phyloP scores from a whole-genome alignment of 2,888 invertebrate genomes.

The Horisme vitalbata region DNA sequence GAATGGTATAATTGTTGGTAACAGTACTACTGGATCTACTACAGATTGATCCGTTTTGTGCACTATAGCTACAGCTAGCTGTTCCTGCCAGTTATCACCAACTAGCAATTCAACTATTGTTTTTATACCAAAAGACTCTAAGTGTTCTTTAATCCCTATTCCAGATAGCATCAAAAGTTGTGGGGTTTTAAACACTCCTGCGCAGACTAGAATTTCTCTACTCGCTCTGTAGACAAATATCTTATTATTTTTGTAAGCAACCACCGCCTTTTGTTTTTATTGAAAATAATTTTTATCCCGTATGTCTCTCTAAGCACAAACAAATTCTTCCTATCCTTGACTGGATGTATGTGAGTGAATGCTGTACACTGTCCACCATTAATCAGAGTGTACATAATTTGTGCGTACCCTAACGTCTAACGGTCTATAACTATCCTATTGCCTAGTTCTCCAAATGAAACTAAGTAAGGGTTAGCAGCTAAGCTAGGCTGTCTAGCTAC shows the following conservation, averaged over 20 bases:
- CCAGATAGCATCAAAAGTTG: conserved; percentile 74
- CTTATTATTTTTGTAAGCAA: conserved; percentile 37
- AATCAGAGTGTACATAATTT: conserved; percentile 65
- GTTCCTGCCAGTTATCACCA: conserved; percentile 70
- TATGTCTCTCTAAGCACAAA: conserved; percentile 63
- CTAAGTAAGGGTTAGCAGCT: conserved; percentile 39
- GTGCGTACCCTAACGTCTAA: conserved; percentile 60
- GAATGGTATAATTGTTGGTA: conserved; percentile 45
- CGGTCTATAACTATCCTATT: conserved; percentile 37
- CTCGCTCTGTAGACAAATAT: conserved; percentile 44
- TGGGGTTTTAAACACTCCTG: conserved; percentile 68
- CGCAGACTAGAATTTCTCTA: conserved; percentile 71
- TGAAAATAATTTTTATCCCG: conserved; percentile 71
- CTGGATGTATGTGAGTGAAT: conserved; percentile 63
- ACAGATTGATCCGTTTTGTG: conserved; percentile 37
- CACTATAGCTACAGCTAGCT: conserved; percentile 49
- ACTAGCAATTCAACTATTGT: conserved; percentile 63
- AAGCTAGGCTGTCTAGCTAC: conserved; percentile 45
- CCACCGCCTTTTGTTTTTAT: conserved; percentile 56
- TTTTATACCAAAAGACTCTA: conserved; percentile 53
- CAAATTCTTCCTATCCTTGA: conserved; percentile 50
- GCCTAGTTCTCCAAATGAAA: conserved; percentile 68
- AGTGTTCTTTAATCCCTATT: conserved; percentile 60
- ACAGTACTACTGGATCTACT: conserved; percentile 4
- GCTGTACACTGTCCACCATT: conserved; percentile 74